Conservation (phyloP, 2,113 vertebrate genomes). For the Pomatostomus ruficeps region DNA sequence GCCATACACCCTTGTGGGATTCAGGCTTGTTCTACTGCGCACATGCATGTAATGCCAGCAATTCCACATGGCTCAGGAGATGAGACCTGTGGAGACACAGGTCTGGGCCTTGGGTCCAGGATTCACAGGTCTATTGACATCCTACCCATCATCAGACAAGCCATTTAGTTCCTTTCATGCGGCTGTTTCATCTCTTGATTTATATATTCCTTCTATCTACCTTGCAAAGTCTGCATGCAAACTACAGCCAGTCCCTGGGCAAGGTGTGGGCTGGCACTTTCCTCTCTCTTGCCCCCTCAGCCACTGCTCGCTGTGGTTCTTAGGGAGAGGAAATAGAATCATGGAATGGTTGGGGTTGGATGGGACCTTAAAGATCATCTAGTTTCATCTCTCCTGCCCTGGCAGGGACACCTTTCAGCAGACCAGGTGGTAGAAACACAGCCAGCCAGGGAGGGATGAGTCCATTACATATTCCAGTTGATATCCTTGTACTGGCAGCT, state of each 20-base stretch:
- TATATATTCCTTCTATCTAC: neutral
- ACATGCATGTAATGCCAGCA: neutral
- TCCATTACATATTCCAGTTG: neutral
- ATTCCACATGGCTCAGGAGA: neutral
- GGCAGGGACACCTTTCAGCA: neutral
- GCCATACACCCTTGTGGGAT: neutral
- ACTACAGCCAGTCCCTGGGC: fast-evolving
- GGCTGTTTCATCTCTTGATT: neutral
- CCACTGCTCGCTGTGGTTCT: neutral
- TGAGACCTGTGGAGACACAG: neutral
- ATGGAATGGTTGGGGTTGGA: neutral
- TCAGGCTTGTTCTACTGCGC: neutral
- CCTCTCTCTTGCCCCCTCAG: fast-evolving
- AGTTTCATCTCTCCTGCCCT: neutral
- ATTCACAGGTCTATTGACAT: neutral
- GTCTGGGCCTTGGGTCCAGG: neutral
- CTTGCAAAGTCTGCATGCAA: neutral
- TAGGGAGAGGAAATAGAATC: neutral
- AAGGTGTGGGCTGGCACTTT: neutral
- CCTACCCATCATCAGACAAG: neutral
- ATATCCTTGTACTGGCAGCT: neutral
- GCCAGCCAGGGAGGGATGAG: neutral
- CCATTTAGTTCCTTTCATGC: neutral
- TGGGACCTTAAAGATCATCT: neutral
- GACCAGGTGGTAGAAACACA: neutral